A percentile compares a stretch with the other conserved stretches of the same genome.
Evolutionary conservation across 2,888 invertebrate genomes (phyloP).

Genomic region (Pegoplata infirma): DNA sequence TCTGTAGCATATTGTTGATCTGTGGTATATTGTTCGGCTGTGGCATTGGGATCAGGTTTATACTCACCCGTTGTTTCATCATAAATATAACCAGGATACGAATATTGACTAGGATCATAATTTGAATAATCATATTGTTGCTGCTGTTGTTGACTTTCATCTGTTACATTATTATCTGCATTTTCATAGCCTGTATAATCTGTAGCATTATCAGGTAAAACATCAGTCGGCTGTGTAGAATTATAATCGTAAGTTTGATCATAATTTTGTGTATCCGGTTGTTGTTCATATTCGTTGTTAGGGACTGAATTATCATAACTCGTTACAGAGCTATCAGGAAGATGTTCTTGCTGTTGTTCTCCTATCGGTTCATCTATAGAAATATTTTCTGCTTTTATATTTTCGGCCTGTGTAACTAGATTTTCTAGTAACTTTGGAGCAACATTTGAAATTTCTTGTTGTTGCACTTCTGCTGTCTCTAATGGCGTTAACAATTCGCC

Average conservation of each 20-base stretch:
- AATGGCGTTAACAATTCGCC: constrained; percentile 72
- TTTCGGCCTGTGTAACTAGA: constrained; percentile 61
- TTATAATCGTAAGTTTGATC: constrained; percentile 64
- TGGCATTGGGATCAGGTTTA: constrained; percentile 69
- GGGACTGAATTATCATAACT: neutral
- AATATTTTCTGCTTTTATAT: constrained; percentile 30
- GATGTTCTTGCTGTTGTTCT: constrained; percentile 26
- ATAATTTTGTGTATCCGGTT: constrained; percentile 55
- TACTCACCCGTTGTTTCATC: constrained; percentile 74
- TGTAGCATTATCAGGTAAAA: neutral
- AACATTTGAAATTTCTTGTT: constrained; percentile 13
- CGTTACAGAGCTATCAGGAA: constrained; percentile 5
- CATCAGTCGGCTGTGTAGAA: neutral
- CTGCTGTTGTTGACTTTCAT: constrained; percentile 66
- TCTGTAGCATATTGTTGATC: constrained; percentile 60
- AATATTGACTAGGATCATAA: constrained; percentile 73
- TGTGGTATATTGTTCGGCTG: constrained; percentile 52
- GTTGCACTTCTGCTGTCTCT: constrained; percentile 34
- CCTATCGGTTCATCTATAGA: constrained; percentile 4
- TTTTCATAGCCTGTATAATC: constrained; percentile 68
- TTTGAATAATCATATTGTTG: constrained; percentile 74
- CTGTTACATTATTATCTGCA: constrained; percentile 63
- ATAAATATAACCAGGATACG: constrained; percentile 76
- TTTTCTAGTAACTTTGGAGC: constrained; percentile 68
- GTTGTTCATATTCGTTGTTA: constrained; percentile 27